Base-by-base conservation (phyloP, 2,797 vertebrate genomes). In the Gallinago stenura region DNA sequence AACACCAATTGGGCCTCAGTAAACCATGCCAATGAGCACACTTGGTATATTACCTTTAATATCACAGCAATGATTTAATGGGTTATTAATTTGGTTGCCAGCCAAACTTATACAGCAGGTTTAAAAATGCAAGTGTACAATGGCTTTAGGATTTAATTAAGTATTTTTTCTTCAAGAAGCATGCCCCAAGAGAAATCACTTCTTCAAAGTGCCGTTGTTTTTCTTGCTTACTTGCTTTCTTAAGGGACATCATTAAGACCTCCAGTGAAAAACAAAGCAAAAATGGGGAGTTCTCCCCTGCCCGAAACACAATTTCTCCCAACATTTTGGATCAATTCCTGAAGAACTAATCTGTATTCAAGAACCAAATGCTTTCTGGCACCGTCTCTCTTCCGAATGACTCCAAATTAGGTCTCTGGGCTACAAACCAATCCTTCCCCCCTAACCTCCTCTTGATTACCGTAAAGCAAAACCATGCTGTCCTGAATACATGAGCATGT, bases 381-480 rank as follows among this genome's bases (percentile, higher is more conserved):
- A 86, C 35, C 2, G 1, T 10, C 72, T 78, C 53, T 73, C 92
- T 94, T 93, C 83, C 3, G 6, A 92, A 93, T 68, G 43, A 91
- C 83, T 92, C 62, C 79, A 88, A 93, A 97, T 93, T 87, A 94
- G 82, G 81, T 83, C 76, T 94, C 82, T 82, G 89, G 86, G 87
- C 95, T 91, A 83, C 46, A 87, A 91, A 96, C 84, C 84, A 96
- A 81, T 26, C 54, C 69, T 85, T 66, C 33, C 53, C 31, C 33
- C 24, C 20, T 24, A 87, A 53, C 72, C 45, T 90, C 82, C 66
- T 81, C 84, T 64, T 89, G 81, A 90, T 94, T 89, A 88, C 83
- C 2, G 0, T 88, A 87, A 89, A 95, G 88, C 46, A 93, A 83
- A 96, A 66, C 60, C 71, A 43, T 5, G 50, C 43, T 83, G 83